Base-by-base conservation (phyloP, 2,888 invertebrate species). In the Sturmia bella region DNA sequence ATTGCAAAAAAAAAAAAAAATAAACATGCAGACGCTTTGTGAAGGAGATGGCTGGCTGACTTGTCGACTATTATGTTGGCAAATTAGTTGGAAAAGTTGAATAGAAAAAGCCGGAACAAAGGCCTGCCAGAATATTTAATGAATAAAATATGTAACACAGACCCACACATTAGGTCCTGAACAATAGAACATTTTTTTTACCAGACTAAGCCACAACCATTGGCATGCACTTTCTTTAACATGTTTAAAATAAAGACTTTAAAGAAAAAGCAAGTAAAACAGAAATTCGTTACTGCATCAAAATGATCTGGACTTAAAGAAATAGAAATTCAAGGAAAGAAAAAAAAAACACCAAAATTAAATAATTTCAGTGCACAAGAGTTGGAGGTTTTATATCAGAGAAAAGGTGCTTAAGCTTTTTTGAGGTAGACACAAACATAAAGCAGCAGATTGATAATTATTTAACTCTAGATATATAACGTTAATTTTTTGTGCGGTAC, bases 71-170 rank as follows among this genome's bases (percentile, higher is more conserved):
- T 63, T 57, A 59, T 69, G 50, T 52, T 75, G 41, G 52, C 37
- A 80, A 76, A 76, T 76, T 70, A 75, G 48, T 66, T 69, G 45
- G 48, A 61, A 79, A 59, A 68, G 13, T 17, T 9, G 24, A 45
- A 0, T 32, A 41, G 52, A 27, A 7, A 39, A 32, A 61, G 32
- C 15, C 13, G 12, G 39, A 61, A 80, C 52, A 76, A 76, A 66
- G 13, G 61, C 45, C 52, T 73, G 73, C 32, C 66, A 54, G 45
- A 9, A 48, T 45, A 39, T 48, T 74, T 66, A 74, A 74, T 48
- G 64, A 66, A 37, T 13, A 57, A n/a, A 56, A 48, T 56, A 24
- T 64, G 1, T 12, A 32, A 11, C 21, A 32, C 41, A 12, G 17
- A 37, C 21, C 17, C 19, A 61, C 21, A 54, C 54, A 52, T 11